Evolutionary conservation across 2,113 vertebrate genomes (phyloP), one percentile per base, ranked within the genome.

Genomic region (Chamaea fasciata): DNA sequence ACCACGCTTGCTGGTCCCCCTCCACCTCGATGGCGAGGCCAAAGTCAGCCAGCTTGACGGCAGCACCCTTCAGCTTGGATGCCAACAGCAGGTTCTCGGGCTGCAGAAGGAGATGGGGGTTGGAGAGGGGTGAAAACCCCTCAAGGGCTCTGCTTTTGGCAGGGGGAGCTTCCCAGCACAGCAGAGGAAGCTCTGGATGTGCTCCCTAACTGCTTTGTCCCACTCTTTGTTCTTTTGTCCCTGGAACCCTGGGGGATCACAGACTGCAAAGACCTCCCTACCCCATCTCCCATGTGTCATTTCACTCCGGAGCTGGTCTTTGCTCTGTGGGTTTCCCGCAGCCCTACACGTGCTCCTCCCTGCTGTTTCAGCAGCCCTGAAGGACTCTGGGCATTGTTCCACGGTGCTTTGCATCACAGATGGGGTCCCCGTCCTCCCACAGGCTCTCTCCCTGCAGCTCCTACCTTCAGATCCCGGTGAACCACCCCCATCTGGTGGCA

Each of bases 401-500:
- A 82, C 47, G 17, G 55, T 10, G 46, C 33, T 78, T 50, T 70
- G 39, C 50, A 74, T 31, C 23, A 5, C 52, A 80, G 42, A 49
- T 41, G 39, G 79, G 35, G 59, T 69, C 17, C 67, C 64, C 39
- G 1, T 28, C 42, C 77, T 89, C 56, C 85, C 35, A 62, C 30
- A 19, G 73, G 13, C 30, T 8, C 21, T 50, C 56, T 27, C 46
- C 27, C 42, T 81, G 82, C 55, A 52, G 41, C 37, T 80, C 97
- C 96, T 95, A 98, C 98, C 98, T 99, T 99, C 87, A 99, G 97
- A 95, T 99, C 98, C 60, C 98, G 97, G 87, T 99, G 98, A 46
- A 99, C 98, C 87, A 99, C 98, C 33, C 98, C 98, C 98, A 98
- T 99, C 97, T 99, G 98, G 92, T 99, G 98, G 94, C 98, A 98